Conservation (phyloP, 2,797 vertebrate genomes). For the Siniperca obscura region DNA sequence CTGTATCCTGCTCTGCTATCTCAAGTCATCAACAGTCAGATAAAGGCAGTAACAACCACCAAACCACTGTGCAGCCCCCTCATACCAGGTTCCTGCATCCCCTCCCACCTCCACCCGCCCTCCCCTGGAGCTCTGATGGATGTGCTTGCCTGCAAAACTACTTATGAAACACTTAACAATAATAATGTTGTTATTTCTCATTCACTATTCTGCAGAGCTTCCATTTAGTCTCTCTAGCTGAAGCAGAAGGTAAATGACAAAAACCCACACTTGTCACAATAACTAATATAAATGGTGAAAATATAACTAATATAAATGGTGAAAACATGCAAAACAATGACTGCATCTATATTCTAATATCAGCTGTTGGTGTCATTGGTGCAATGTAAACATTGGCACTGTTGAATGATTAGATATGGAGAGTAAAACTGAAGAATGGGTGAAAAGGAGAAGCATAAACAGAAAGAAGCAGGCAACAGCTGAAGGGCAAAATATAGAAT, state of each 20-base stretch:
- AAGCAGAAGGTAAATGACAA: conserved; percentile 69
- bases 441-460: conserved; percentile 33
- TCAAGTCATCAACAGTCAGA: conserved; percentile 61
- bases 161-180: conserved; percentile 79
- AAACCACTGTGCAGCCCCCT: conserved; percentile 47
- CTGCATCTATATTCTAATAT: conserved; percentile 52
- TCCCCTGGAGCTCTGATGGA: conserved; percentile 68
- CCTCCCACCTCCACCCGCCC: conserved; percentile 42
- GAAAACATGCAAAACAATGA: conserved; percentile 52
- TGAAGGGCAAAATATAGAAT: conserved; percentile 45
- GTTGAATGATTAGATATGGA: conserved; percentile 49
- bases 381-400: conserved; percentile 50
- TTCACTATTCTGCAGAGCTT: conserved; percentile 57
- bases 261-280: conserved; percentile 56
- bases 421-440: conserved; percentile 47
- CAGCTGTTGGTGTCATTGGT: conserved; percentile 46
- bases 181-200: conserved; percentile 75
- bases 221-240: conserved; percentile 51
- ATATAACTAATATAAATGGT: conserved; percentile 58
- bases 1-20: conserved; percentile 33
- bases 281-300: conserved; percentile 58
- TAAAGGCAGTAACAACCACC: conserved; percentile 48
- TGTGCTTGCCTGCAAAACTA: conserved; percentile 69
- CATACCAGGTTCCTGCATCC: conserved; percentile 46
- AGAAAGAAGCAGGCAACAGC: conserved; percentile 28